Percentiles rank a stretch among this genome's conserved stretches.
Evolutionary conservation across 2,113 vertebrate species (phyloP).

Genomic region (Scatophagus argus): DNA sequence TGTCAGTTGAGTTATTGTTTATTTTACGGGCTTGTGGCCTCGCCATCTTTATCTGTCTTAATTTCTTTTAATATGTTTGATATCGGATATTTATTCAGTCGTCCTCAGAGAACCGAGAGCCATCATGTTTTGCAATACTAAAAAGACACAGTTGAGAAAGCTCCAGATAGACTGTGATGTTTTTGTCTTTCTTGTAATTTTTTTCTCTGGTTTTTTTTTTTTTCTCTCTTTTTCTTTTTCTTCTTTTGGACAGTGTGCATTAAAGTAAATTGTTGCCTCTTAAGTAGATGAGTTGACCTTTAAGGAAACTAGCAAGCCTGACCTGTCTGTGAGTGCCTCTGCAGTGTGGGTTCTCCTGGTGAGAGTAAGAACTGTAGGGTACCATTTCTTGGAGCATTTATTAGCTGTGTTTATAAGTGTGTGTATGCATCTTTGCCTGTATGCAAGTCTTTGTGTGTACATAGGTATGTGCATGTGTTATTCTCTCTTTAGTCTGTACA

Average conservation of each 20-base stretch:
- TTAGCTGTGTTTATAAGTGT: slow-evolving; percentile 49
- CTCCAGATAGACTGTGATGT: slow-evolving; percentile 51
- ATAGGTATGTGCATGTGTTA: not conserved
- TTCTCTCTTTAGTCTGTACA: slow-evolving; percentile 18
- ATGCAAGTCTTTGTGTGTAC: not conserved
- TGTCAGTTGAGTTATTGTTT: slow-evolving; percentile 47
- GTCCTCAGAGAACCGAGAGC: slow-evolving; percentile 22
- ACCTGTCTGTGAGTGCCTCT: slow-evolving; percentile 86
- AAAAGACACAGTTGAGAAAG: slow-evolving; percentile 35
- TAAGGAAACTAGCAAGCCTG: slow-evolving; percentile 85
- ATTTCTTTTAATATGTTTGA: slow-evolving; percentile 47
- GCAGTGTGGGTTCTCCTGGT: slow-evolving; percentile 67
- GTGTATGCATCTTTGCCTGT: slow-evolving; percentile 9
- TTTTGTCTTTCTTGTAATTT: slow-evolving; percentile 59
- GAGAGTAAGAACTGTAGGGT: slow-evolving; percentile 75
- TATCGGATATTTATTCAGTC: slow-evolving; percentile 42
- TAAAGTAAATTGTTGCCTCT: slow-evolving; percentile 85
- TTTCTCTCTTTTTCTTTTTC: slow-evolving; percentile 29
- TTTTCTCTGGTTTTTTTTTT: slow-evolving; percentile 36
- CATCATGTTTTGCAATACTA: slow-evolving; percentile 30
- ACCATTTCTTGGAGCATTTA: slow-evolving; percentile 70
- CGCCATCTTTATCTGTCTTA: slow-evolving; percentile 24
- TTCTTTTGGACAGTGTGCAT: slow-evolving; percentile 81
- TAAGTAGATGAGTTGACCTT: slow-evolving; percentile 90
- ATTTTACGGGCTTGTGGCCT: slow-evolving; percentile 37